Percentiles rank a stretch among this genome's conserved stretches.
Conservation (phyloP, 2,797 vertebrate genomes). For the Adrianichthys oophorus region DNA sequence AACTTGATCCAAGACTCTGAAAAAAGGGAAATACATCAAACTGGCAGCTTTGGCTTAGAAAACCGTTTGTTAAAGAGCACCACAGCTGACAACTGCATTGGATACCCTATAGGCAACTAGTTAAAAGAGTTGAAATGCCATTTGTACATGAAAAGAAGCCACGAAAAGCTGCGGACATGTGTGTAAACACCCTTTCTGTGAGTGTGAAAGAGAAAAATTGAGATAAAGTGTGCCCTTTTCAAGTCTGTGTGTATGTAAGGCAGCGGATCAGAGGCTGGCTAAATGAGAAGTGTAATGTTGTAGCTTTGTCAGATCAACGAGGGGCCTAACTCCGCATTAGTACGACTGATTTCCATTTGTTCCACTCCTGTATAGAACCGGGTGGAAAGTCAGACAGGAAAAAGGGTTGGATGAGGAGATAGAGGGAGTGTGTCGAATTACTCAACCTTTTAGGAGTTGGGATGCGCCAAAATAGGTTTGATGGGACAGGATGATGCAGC, state of each 20-base stretch:
- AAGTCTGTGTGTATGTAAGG: slow-evolving; percentile 33
- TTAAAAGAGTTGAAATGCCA: slow-evolving; percentile 29
- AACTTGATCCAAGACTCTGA: background rate
- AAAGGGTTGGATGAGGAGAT: slow-evolving; percentile 22
- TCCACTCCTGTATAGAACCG: slow-evolving; percentile 48
- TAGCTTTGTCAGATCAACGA: slow-evolving; percentile 61
- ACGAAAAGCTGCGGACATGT: slow-evolving; percentile 13
- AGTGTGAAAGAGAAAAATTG: slow-evolving; percentile 27
- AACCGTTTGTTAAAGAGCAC: slow-evolving; percentile 6
- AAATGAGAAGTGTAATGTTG: slow-evolving; percentile 62
- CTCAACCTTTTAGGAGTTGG: slow-evolving; percentile 38
- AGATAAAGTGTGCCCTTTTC: slow-evolving; percentile 48
- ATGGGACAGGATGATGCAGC: slow-evolving; percentile 5
- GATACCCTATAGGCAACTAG: slow-evolving; percentile 2
- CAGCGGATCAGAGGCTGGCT: slow-evolving; percentile 49
- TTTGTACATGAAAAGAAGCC: slow-evolving; percentile 24
- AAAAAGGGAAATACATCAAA: slow-evolving; percentile 1
- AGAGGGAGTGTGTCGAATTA: slow-evolving; percentile 33
- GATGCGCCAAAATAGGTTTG: slow-evolving; percentile 27
- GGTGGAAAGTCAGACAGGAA: slow-evolving; percentile 13
- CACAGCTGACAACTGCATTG: slow-evolving; percentile 10
- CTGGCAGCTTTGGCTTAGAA: slow-evolving; percentile 3
- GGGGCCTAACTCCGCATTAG: slow-evolving; percentile 67
- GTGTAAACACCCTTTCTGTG: slow-evolving; percentile 7
- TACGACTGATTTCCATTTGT: slow-evolving; percentile 69